phyloP scores from a whole-genome alignment of 2,797 vertebrate genomes.

The Amphiprion clarkii region DNA sequence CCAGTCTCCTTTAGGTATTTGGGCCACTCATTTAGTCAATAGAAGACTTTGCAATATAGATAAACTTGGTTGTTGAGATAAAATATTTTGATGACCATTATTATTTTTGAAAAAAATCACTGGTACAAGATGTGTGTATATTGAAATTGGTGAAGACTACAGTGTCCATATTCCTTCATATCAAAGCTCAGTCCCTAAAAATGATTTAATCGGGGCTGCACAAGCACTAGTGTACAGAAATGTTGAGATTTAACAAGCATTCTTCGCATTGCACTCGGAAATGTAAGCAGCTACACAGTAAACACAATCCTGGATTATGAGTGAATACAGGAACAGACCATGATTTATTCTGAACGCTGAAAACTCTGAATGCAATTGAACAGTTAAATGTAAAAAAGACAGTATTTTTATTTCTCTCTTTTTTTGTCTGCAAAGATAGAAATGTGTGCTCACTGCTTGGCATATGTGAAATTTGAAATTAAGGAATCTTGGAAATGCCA shows the following conservation, averaged over 20 bases:
- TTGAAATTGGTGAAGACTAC: not conserved
- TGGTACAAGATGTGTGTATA: not conserved
- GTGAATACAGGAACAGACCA: not conserved
- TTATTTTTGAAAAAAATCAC: not conserved
- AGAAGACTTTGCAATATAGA: slow-evolving; percentile 2
- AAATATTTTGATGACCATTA: not conserved
- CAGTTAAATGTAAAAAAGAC: not conserved
- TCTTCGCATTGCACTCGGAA: not conserved
- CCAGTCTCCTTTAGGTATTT: not conserved
- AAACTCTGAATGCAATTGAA: not conserved
- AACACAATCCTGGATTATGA: not conserved
- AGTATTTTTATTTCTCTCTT: not conserved
- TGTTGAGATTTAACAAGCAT: not conserved
- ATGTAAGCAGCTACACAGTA: not conserved
- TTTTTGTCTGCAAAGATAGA: not conserved
- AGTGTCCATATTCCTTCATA: not conserved
- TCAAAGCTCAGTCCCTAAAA: not conserved
- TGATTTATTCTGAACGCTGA: not conserved
- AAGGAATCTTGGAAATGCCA: not conserved
- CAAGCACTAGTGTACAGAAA: not conserved
- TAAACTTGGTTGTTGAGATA: not conserved
- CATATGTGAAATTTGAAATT: not conserved
- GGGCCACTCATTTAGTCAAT: not conserved
- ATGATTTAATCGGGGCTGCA: not conserved
- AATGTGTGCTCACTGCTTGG: not conserved